Conservation (phyloP, 2,113 vertebrate genomes). For the Eonycteris spelaea region DNA sequence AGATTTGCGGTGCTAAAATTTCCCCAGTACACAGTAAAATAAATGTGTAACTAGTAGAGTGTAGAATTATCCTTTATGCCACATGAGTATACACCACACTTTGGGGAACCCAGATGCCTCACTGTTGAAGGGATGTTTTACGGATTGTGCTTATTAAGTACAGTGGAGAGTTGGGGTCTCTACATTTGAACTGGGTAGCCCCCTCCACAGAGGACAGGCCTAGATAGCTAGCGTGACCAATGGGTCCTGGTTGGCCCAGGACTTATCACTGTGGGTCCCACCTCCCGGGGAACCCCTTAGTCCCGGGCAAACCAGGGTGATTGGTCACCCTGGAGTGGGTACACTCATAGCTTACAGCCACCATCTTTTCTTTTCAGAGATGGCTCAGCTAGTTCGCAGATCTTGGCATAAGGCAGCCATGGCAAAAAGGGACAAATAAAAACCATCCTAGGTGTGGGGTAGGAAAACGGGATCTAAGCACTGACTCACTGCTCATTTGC, state of each 20-base stretch:
- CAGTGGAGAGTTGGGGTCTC: neutral
- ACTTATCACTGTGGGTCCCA: neutral
- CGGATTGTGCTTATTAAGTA: neutral
- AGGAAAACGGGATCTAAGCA: neutral
- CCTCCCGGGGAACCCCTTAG: neutral
- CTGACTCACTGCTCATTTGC: accelerated
- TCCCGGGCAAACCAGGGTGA: neutral
- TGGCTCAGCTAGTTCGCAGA: neutral
- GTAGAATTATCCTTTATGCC: accelerated
- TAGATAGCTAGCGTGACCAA: neutral
- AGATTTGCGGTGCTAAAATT: neutral
- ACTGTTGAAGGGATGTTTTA: too few species aligned
- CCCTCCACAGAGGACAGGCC: neutral
- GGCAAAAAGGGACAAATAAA: neutral
- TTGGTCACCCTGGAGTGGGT: neutral
- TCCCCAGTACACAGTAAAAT: neutral
- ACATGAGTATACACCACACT: accelerated
- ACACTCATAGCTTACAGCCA: neutral
- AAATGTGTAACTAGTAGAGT: neutral
- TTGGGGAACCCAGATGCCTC: neutral
- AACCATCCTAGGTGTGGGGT: neutral
- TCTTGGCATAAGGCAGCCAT: too few species aligned
- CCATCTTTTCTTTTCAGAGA: neutral
- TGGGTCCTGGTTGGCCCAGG: neutral
- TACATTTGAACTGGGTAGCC: neutral